Base-by-base conservation (phyloP, 1,140 invertebrate species). In the Anagrus nilaparvatae region DNA sequence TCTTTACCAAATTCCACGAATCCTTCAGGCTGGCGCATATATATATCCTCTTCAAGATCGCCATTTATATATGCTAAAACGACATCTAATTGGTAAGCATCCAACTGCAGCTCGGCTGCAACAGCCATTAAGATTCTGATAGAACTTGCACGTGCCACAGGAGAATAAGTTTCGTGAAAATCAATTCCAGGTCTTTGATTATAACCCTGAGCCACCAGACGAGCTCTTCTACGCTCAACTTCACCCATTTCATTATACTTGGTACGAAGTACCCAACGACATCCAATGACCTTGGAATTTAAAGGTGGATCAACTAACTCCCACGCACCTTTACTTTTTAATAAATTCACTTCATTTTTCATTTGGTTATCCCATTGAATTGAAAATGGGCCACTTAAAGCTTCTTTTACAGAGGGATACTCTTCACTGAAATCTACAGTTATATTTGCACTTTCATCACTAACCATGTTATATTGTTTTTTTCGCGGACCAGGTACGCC, bases 61-160 rank as follows among this genome's bases (percentile, higher is more conserved):
- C 50, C 51, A 41, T 62, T 52, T 14, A 58, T 31, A 40, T 50
- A 49, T 0, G 43, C 47, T 1, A 36, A 29, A 6, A 27, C 38
- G 1, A 44, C 41, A 14, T 47, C 44, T n/a, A 40, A 44, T 23
- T 47, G 41, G 2, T 12, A 25, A 7, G 45, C 43, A 3, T 23
- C 23, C 43, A 49, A 42, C 1, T 14, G n/a, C 5, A 40, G 16
- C 16, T 5, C n/a, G 0, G 27, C 36, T 9, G 43, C 43, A 10
- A 49, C 18, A 1, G 39, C 36, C 3, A 25, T n/a, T 20, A 45
- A 16, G 1, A 45, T 5, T 5, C 43, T n/a, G 5, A 49, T 45
- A 3, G 43, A 8, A 6, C 21, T 23, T 2, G 38, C 31, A 9
- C 25, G 16, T 12, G 37, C 35, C 21, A 47, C 42, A 9, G 37